Evolutionary conservation across 2,113 vertebrate species (phyloP).

Genomic region (Neolamprologus ventralis): DNA sequence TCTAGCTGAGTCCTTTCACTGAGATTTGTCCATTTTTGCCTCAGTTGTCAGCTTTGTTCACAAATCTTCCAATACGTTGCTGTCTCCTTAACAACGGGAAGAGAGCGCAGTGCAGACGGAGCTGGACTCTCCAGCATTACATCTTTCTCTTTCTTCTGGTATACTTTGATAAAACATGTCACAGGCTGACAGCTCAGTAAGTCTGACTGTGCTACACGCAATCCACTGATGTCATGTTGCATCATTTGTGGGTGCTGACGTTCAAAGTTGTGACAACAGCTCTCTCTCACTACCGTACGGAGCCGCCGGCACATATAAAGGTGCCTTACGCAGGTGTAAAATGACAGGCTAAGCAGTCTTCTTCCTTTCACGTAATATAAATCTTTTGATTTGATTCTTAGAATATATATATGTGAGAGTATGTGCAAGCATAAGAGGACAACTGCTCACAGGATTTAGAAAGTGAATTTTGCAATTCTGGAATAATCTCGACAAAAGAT

Average conservation of each 20-base stretch:
- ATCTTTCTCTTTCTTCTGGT: neutral
- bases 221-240: constrained; percentile 20
- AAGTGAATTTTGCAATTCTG: neutral
- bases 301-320: neutral
- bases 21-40: neutral
- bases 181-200: constrained; percentile 21
- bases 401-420: neutral
- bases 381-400: neutral
- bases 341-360: neutral
- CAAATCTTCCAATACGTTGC: neutral
- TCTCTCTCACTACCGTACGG: neutral
- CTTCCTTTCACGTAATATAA: neutral
- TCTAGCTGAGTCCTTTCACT: neutral
- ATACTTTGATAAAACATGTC: constrained; percentile 27
- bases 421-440: neutral
- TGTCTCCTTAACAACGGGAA: neutral
- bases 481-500: constrained; percentile 1
- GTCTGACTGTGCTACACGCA: neutral
- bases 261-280: neutral
- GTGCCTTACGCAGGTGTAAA: neutral
- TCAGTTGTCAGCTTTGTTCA: constrained; percentile 4
- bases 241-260: neutral
- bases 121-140: neutral
- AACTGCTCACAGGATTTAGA: neutral
- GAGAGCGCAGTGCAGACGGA: neutral